Conservation (phyloP, 2,113 vertebrate genomes). For the Pangasianodon hypophthalmus region DNA sequence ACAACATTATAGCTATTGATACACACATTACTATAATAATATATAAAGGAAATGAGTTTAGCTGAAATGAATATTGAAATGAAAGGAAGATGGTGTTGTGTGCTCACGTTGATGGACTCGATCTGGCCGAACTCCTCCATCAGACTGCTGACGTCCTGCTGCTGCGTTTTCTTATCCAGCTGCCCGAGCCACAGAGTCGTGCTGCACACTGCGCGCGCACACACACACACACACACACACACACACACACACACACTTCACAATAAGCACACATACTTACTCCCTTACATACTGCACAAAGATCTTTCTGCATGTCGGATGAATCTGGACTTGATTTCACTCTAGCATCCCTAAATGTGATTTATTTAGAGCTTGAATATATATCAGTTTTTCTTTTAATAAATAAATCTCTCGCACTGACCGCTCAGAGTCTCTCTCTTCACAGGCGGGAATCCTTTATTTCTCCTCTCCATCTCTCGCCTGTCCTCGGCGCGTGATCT, state of each 20-base stretch:
- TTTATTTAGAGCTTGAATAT: not conserved
- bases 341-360: not conserved
- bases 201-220: conserved; percentile 83
- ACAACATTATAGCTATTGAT: too few species aligned
- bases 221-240: conserved; percentile 39
- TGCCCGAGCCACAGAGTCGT: conserved; percentile 98
- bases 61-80: not conserved
- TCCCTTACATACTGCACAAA: not conserved
- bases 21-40: too few species aligned
- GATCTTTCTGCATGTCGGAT: not conserved
- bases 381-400: not conserved
- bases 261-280: not conserved
- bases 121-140: conserved; percentile 97
- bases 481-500: conserved; percentile 83
- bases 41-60: too few species aligned
- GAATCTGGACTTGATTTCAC: not conserved
- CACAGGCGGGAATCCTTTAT: conserved; percentile 87
- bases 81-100: not conserved
- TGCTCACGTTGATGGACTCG: conserved; percentile 95
- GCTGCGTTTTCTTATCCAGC: conserved; percentile 94
- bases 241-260: conserved; percentile 27
- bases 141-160: conserved; percentile 89
- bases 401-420: conserved; percentile 63
- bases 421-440: conserved; percentile 90
- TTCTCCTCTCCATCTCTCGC: conserved; percentile 83